Conservation (phyloP, 1,140 invertebrate genomes). For the Caenorhabditis inopinata region DNA sequence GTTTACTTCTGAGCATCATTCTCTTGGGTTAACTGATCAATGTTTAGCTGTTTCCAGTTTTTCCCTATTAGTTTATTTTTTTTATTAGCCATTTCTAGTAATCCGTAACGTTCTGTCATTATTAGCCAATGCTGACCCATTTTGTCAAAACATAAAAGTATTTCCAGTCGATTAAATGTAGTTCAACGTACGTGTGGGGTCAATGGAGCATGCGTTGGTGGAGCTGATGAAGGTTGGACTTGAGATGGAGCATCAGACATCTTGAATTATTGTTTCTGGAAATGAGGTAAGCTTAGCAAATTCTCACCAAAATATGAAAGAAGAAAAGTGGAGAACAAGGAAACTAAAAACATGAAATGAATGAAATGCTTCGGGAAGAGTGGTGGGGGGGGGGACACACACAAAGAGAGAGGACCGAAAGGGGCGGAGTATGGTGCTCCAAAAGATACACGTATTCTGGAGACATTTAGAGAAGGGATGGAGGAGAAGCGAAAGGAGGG, state of each 20-base stretch:
- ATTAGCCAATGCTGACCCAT: too few species aligned
- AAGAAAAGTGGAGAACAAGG: neutral
- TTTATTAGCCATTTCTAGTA: too few species aligned
- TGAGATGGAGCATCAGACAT: neutral
- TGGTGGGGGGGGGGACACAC: neutral
- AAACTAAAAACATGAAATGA: neutral
- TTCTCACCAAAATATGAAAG: too few species aligned
- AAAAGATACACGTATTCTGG: neutral
- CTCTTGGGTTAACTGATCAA: too few species aligned
- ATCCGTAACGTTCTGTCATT: too few species aligned
- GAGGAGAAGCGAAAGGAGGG: neutral
- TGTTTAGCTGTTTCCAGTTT: too few species aligned
- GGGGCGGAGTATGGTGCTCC: neutral
- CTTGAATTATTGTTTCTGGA: neutral
- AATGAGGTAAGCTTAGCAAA: neutral
- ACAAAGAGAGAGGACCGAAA: neutral
- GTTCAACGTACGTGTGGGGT: constrained; percentile 29
- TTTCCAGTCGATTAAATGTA: neutral
- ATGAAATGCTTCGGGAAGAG: neutral
- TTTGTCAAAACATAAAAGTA: neutral
- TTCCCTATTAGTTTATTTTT: too few species aligned
- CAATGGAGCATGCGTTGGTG: constrained; percentile 25
- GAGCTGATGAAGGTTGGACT: neutral
- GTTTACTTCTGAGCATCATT: too few species aligned
- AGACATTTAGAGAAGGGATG: too few species aligned